Conservation (phyloP, 2,888 invertebrate genomes). For the Sinohyriopsis cumingii region DNA sequence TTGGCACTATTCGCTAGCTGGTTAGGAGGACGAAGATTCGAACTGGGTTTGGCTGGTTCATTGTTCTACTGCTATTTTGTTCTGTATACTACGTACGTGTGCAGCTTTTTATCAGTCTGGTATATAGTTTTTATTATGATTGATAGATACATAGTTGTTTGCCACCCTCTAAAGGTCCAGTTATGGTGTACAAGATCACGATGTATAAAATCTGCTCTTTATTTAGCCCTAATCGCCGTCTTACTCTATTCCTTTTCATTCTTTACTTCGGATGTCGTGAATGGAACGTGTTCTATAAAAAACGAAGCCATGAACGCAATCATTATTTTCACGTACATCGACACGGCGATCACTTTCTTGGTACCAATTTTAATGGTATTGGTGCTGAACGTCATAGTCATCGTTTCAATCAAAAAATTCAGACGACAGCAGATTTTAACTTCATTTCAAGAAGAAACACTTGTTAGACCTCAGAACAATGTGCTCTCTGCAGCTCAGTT, state of each 20-base stretch:
- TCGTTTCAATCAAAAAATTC: constrained; percentile 38
- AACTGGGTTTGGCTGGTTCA: constrained; percentile 7
- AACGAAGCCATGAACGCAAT: constrained; percentile 33
- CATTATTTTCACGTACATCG: constrained; percentile 52
- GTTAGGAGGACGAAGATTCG: constrained; percentile 39
- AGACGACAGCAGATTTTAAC: constrained; percentile 23
- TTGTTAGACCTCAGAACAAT: constrained; percentile 12
- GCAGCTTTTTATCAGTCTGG: constrained; percentile 87
- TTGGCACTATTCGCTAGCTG: constrained; percentile 76
- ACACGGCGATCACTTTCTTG: constrained; percentile 51
- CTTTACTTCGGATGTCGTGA: constrained; percentile 40
- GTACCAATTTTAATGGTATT: constrained; percentile 52
- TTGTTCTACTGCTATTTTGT: constrained; percentile 31
- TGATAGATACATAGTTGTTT: constrained; percentile 87
- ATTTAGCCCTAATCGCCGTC: constrained; percentile 38
- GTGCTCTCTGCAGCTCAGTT: constrained; percentile 50
- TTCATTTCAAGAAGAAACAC: constrained; percentile 22
- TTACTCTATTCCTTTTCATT: constrained; percentile 57
- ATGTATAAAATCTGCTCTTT: constrained; percentile 34
- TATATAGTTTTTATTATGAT: constrained; percentile 89
- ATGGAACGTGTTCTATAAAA: constrained; percentile 28
- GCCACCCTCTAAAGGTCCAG: constrained; percentile 79
- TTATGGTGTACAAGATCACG: constrained; percentile 49
- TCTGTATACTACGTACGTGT: constrained; percentile 75
- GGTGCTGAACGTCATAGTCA: constrained; percentile 47